phyloP scores from a whole-genome alignment of 2,797 vertebrate genomes.

The Dendrocincla fuliginosa region DNA sequence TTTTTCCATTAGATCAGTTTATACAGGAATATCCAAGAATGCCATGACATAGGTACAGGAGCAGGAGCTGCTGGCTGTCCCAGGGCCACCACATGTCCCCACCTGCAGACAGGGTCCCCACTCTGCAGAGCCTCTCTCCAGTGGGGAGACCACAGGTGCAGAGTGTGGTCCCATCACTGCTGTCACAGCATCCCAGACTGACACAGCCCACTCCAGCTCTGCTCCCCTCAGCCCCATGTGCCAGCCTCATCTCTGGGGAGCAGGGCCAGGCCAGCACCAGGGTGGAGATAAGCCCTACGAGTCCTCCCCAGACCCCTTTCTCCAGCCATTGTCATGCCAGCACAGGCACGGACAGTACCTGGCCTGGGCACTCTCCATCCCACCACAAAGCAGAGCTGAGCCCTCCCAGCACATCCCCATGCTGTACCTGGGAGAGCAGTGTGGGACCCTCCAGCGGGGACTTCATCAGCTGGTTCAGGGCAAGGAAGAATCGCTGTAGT shows the following conservation, averaged over 20 bases:
- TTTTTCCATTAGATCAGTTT: background rate
- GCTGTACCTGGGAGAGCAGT: slow-evolving; percentile 26
- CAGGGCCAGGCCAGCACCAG: background rate
- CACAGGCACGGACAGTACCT: background rate
- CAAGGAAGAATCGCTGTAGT: slow-evolving; percentile 8
- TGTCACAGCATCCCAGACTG: background rate
- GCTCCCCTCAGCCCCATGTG: rapidly evolving
- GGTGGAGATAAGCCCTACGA: background rate
- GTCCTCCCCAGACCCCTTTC: background rate
- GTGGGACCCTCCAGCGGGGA: slow-evolving; percentile 45
- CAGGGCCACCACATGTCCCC: background rate
- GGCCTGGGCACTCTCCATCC: background rate
- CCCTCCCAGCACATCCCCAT: background rate
- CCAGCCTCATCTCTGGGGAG: background rate
- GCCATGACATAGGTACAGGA: background rate
- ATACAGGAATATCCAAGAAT: background rate
- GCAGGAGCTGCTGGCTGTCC: background rate
- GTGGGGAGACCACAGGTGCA: background rate
- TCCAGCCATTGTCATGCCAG: background rate
- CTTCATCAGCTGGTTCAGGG: slow-evolving; percentile 58
- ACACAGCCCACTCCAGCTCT: background rate
- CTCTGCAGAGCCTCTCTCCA: background rate
- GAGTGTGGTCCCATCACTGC: background rate
- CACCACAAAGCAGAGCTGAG: rapidly evolving
- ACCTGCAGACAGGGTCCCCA: background rate